A percentile compares a stretch with the other conserved stretches of the same genome.
phyloP scores from a whole-genome alignment of 2,888 invertebrate genomes.

The Standfussiana lucernea region DNA sequence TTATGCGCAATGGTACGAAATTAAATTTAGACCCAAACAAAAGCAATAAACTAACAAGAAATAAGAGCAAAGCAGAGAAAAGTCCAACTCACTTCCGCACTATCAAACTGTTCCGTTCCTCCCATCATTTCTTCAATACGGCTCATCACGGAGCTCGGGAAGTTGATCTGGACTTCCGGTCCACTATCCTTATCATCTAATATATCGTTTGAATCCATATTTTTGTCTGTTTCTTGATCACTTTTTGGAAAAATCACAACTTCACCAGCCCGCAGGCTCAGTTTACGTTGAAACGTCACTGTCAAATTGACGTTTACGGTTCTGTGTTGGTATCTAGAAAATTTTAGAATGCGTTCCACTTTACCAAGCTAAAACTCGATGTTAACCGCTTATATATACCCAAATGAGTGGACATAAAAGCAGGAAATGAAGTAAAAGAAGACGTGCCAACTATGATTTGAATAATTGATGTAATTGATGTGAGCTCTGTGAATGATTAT shows the following conservation, averaged over 20 bases:
- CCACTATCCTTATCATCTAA: constrained; percentile 86
- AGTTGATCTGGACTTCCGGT: constrained; percentile 90
- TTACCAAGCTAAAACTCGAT: too few species aligned
- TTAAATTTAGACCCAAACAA: constrained; percentile 10
- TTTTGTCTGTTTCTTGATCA: constrained; percentile 45
- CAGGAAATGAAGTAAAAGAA: not conserved
- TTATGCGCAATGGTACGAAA: not conserved
- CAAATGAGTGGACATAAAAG: too few species aligned
- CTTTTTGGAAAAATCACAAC: constrained; percentile 46
- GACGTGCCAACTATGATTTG: too few species aligned
- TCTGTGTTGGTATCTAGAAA: not conserved
- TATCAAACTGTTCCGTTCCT: constrained; percentile 97
- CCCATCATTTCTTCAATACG: constrained; percentile 98
- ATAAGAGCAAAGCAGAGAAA: constrained; percentile 12
- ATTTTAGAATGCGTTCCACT: too few species aligned
- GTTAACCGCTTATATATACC: too few species aligned
- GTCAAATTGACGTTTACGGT: constrained; percentile 37
- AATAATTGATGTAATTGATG: too few species aligned
- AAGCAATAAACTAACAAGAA: constrained; percentile 15
- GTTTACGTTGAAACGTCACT: constrained; percentile 57
- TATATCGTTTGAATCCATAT: constrained; percentile 83
- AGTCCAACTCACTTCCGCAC: constrained; percentile 86
- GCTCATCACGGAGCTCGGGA: constrained; percentile 96
- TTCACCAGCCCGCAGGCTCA: constrained; percentile 45
- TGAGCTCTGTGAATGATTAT: not conserved